These are phyloP conservation scores for Artibeus jamaicensis DNA, from an alignment of 2,797 vertebrate species.

Conservation along the genomic window DNA sequence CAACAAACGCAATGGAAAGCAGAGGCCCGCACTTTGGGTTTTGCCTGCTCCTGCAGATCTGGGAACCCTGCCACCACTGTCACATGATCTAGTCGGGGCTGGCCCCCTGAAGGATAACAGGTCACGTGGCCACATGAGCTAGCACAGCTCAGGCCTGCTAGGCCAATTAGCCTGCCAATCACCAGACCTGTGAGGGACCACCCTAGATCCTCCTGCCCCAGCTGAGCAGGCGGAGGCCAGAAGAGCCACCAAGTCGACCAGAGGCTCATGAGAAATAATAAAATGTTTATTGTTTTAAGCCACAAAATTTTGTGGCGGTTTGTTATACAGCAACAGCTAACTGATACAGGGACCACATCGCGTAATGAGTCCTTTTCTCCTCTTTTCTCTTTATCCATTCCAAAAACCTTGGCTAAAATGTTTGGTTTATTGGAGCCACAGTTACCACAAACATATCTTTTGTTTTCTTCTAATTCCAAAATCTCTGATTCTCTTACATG, in stretches of 20 bases:
- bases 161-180: not conserved
- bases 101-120: not conserved
- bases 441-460: not conserved
- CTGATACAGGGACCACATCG: not conserved
- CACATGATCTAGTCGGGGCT: not conserved
- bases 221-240: not conserved
- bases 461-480: constrained; percentile 31
- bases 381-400: not conserved
- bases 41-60: constrained; percentile 7
- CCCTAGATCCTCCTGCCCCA: not conserved
- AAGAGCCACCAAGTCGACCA: not conserved
- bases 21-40: not conserved
- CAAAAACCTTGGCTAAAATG: not conserved
- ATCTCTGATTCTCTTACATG: not conserved
- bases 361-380: not conserved
- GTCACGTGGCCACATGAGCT: not conserved
- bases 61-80: not conserved
- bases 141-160: not conserved
- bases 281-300: not conserved
- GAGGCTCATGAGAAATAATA: not conserved
- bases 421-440: not conserved
- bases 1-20: not conserved
- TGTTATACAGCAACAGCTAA: not conserved
- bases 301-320: not conserved
- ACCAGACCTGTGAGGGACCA: not conserved